Conservation (phyloP, 2,797 vertebrate genomes). For the Muscicapa striata region DNA sequence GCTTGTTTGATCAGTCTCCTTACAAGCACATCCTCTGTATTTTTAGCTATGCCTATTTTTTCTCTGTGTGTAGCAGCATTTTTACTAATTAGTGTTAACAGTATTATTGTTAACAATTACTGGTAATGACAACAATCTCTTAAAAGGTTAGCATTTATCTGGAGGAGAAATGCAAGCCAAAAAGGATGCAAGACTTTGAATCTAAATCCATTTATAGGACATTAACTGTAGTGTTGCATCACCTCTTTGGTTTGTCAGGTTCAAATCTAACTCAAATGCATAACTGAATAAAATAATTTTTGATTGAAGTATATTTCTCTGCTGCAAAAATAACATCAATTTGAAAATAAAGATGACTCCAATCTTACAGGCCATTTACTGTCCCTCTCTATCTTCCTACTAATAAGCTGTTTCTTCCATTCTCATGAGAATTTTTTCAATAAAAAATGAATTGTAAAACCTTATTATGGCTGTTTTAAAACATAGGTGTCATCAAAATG, state of each 20-base stretch:
- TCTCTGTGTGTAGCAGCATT: constrained; percentile 12
- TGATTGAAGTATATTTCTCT: neutral
- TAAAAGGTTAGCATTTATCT: constrained; percentile 52
- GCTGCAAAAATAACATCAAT: neutral
- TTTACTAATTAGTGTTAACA: constrained; percentile 67
- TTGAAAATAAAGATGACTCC: constrained; percentile 20
- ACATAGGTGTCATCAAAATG: neutral
- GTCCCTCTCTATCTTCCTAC: neutral
- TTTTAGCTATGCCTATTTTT: constrained; percentile 51
- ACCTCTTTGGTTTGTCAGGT: neutral
- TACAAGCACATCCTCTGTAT: constrained; percentile 69
- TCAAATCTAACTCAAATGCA: constrained; percentile 11
- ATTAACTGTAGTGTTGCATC: neutral
- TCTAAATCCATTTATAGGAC: constrained; percentile 2
- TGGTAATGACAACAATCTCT: constrained; percentile 44
- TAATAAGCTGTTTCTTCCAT: neutral
- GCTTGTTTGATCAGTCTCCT: constrained; percentile 75
- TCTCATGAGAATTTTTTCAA: neutral
- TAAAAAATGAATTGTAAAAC: neutral
- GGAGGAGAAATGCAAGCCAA: constrained; percentile 23
- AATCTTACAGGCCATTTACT: neutral
- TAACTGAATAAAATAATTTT: constrained; percentile 15
- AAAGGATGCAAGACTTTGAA: neutral
- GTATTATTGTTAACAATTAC: constrained; percentile 56
- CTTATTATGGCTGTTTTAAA: neutral